Conservation (phyloP, 1,140 invertebrate genomes). For the Zaprionus lachaisei region DNA sequence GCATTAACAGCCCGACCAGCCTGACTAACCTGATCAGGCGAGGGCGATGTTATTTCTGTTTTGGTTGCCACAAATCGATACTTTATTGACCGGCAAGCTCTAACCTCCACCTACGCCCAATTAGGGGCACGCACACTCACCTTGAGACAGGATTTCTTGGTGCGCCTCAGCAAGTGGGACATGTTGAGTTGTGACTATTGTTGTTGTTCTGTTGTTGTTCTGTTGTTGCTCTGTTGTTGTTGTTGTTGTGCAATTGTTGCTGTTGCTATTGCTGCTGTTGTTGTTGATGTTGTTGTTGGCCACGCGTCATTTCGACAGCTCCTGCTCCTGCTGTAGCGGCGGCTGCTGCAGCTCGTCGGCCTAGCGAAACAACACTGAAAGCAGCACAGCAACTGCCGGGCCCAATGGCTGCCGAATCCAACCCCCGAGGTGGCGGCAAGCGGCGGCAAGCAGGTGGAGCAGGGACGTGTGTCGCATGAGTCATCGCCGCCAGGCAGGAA, state of each 20-base stretch:
- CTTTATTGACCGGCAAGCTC: conserved; percentile 50
- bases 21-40: neutral
- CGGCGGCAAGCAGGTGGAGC: conserved; percentile 54
- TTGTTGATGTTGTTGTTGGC: conserved; percentile 22
- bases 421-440: conserved; percentile 6
- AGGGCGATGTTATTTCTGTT: neutral
- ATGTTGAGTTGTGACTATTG: conserved; percentile 42
- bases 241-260: conserved; percentile 16
- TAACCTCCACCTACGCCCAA: neutral
- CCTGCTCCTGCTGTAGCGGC: conserved; percentile 11
- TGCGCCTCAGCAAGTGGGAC: conserved; percentile 80
- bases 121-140: conserved; percentile 49
- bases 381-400: conserved; percentile 23
- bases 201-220: conserved; percentile 11
- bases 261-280: conserved; percentile 32
- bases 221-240: conserved; percentile 27
- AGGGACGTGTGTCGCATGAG: conserved; percentile 64
- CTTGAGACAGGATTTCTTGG: conserved; percentile 82
- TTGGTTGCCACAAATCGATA: conserved; percentile 53
- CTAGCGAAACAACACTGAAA: conserved; percentile 75
- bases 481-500: conserved; percentile 46
- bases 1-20: conserved; percentile 8
- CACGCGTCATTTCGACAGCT: conserved; percentile 48
- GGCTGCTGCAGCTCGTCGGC: conserved; percentile 66
- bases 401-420: conserved; percentile 22